Evolutionary conservation across 2,888 invertebrate species (phyloP), one percentile per base, ranked within the genome.

Genomic region (Dynastes hyllus): DNA sequence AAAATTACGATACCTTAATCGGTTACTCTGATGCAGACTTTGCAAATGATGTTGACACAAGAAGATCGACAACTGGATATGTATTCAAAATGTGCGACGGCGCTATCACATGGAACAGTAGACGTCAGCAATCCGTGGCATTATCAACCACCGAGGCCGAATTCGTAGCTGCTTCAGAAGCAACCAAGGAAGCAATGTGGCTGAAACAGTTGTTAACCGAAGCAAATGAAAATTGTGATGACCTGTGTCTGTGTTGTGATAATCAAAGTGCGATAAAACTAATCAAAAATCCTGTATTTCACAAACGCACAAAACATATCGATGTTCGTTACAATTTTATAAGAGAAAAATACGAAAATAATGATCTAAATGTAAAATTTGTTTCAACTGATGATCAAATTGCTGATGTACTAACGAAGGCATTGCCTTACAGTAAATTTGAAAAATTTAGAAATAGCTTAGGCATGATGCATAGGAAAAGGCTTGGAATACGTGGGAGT

Each of bases 71-170:
- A n/a, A 81, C 79, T 37, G 81, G 83, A 32, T 55, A 78, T 11
- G 79, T 84, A 2, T 65, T 65, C 32, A 66, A 32, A 66, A 37
- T 66, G 4, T 11, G 65, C 37, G 40, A 40, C 40, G 65, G 65
- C 13, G 4, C 37, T 8, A 16, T 45, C 4, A 66, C 13, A 82
- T 83, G 76, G n/a, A n/a, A n/a, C n/a, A n/a, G n/a, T n/a, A n/a
- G n/a, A n/a, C n/a, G 45, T 80, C 53, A 78, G n/a, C n/a, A 83
- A 27, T 79, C 82, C 37, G 81, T 81, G 16, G 84, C 84, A 40
- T 83, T 0, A 81, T 87, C 5, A 85, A 16, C 86, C n/a, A 86
- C 85, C 6, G 82, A 84, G 78, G 81, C 86, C 0, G 85, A 86
- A 77, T 82, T 84, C 61, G 83, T 86, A 13, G 85, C 86, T 22